These are phyloP conservation scores for Toxotes lorentzi DNA, from an alignment of 2,797 vertebrate genomes.

Conservation along the genomic window DNA sequence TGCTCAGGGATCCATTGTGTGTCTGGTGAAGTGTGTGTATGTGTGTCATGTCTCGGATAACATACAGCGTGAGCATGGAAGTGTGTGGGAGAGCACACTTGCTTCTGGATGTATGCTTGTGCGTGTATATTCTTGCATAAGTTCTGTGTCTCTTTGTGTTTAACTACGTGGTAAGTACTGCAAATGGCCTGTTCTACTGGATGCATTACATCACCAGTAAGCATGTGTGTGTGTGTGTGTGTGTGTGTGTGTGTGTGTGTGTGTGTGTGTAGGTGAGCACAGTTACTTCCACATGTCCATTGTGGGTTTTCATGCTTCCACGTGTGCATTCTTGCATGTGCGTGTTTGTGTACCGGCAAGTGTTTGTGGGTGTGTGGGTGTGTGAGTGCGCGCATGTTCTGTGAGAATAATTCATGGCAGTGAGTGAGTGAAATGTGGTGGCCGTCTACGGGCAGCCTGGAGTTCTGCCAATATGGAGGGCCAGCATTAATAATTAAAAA, in stretches of 20 bases:
- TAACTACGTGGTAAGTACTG: constrained; percentile 48
- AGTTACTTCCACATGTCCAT: constrained; percentile 12
- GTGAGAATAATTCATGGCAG: constrained; percentile 80
- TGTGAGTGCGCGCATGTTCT: constrained; percentile 31
- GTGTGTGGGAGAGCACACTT: constrained; percentile 8
- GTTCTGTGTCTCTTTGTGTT: constrained; percentile 10
- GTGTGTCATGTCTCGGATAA: constrained; percentile 50
- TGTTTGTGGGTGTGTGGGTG: constrained; percentile 16
- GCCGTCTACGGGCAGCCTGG: constrained; percentile 70
- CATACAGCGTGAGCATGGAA: constrained; percentile 32
- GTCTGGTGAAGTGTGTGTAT: constrained; percentile 50
- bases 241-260: background rate
- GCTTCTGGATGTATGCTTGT: background rate
- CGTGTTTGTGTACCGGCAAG: background rate
- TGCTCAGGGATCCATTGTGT: constrained; percentile 59
- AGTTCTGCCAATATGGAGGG: constrained; percentile 69
- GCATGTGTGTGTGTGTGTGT: background rate
- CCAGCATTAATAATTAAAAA: constrained; percentile 84
- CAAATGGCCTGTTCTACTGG: constrained; percentile 29
- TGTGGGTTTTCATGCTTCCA: constrained; percentile 11
- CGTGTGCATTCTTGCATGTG: background rate
- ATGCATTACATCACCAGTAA: background rate
- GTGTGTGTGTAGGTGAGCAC: constrained; percentile 15
- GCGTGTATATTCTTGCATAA: constrained; percentile 29
- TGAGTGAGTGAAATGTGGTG: constrained; percentile 76